phyloP scores from a whole-genome alignment of 2,797 vertebrate species.

The Mus minutoides region DNA sequence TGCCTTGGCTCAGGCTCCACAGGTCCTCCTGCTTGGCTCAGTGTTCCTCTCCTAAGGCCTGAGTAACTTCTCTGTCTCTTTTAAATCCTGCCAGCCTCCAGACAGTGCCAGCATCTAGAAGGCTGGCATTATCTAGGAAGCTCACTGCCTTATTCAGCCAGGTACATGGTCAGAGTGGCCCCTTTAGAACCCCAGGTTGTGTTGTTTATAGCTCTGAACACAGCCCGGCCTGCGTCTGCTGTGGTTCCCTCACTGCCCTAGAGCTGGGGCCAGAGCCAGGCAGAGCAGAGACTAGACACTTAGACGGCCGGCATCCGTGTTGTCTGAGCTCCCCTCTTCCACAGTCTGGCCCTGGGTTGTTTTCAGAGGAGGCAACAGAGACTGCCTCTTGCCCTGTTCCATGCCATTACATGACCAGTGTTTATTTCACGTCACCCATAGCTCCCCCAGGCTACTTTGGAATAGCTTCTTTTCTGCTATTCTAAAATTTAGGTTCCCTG shows the following conservation, averaged over 20 bases:
- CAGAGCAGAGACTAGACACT: neutral
- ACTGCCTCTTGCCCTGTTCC: neutral
- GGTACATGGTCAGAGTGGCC: neutral
- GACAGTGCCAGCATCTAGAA: neutral
- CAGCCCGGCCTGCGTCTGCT: too few species aligned
- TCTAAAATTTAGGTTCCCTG: neutral
- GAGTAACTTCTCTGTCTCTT: neutral
- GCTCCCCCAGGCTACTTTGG: neutral
- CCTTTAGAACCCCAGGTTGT: rapidly evolving
- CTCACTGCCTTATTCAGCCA: neutral
- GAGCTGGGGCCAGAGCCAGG: neutral
- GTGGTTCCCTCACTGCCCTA: neutral
- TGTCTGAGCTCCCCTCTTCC: neutral
- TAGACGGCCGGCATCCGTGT: neutral
- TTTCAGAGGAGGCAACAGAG: neutral
- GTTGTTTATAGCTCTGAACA: neutral
- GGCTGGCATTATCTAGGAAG: neutral
- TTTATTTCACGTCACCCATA: neutral
- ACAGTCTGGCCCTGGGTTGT: neutral
- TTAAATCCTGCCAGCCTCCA: neutral
- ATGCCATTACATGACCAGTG: too few species aligned
- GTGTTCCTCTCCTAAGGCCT: neutral
- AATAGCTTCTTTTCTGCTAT: neutral
- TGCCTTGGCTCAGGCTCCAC: neutral
- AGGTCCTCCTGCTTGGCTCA: neutral